Evolutionary conservation across 2,797 vertebrate genomes (phyloP).

Genomic region (Octomys mimax): DNA sequence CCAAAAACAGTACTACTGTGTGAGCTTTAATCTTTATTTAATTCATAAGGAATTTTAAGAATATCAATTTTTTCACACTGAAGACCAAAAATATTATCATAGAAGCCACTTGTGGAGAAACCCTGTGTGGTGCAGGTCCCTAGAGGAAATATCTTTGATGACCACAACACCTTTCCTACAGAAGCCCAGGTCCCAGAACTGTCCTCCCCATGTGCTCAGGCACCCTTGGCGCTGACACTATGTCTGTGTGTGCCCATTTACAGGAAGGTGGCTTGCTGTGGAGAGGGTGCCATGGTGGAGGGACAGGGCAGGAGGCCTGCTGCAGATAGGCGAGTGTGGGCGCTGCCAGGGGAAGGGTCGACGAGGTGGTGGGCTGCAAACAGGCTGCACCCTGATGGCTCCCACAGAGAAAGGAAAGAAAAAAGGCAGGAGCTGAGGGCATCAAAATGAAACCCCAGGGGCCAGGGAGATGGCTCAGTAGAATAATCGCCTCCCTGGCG

Average conservation of each 20-base stretch:
- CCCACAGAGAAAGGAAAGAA: background rate
- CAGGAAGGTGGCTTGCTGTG: background rate
- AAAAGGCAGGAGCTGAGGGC: rapidly evolving
- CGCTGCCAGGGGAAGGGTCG: background rate
- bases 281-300: too few species aligned
- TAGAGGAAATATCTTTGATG: rapidly evolving
- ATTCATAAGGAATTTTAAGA: slow-evolving; percentile 29
- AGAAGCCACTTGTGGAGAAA: background rate
- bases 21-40: background rate
- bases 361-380: rapidly evolving
- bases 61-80: background rate
- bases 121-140: rapidly evolving
- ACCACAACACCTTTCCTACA: rapidly evolving
- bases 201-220: rapidly evolving
- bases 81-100: background rate
- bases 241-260: too few species aligned
- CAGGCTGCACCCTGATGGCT: background rate
- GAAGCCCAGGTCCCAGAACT: rapidly evolving
- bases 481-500: too few species aligned
- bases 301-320: rapidly evolving
- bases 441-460: background rate
- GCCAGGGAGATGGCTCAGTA: too few species aligned
- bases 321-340: rapidly evolving
- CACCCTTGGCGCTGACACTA: too few species aligned
- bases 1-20: background rate